These are phyloP conservation scores for Pygoscelis antarcticus DNA, from an alignment of 2,113 vertebrate genomes.

Conservation along the genomic window DNA sequence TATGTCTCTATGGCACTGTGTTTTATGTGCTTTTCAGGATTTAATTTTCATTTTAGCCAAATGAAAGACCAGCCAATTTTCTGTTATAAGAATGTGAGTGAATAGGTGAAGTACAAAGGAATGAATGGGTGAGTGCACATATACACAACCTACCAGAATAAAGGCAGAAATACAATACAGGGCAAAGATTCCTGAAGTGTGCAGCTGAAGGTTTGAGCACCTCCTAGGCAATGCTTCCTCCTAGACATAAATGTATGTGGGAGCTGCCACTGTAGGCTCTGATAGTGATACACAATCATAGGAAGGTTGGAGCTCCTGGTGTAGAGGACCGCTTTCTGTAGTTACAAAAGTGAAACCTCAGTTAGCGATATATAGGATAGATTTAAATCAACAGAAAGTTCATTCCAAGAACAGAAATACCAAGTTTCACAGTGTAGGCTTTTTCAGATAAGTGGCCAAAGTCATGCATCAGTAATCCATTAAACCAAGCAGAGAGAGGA, in stretches of 20 bases:
- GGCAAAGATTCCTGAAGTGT: background rate
- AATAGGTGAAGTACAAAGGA: background rate
- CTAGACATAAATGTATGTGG: background rate
- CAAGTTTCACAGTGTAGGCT: accelerated
- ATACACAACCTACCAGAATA: background rate
- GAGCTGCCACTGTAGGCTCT: background rate
- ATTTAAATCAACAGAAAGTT: background rate
- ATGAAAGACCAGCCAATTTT: background rate
- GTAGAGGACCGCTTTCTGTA: background rate
- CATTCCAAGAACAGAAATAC: background rate
- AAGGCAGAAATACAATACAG: background rate
- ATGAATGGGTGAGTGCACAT: background rate
- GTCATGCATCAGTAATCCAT: background rate
- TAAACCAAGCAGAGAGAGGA: background rate
- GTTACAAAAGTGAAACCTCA: background rate
- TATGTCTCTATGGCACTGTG: background rate
- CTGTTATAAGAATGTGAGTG: background rate
- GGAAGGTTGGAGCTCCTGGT: background rate
- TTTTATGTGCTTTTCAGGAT: background rate
- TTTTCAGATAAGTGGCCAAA: background rate
- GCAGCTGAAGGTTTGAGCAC: background rate
- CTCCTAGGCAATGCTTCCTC: background rate
- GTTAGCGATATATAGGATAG: background rate
- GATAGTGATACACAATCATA: background rate
- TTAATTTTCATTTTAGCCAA: background rate